Base-by-base conservation (phyloP, 92 coral and sea anemone species). In the Palythoa grandis region DNA sequence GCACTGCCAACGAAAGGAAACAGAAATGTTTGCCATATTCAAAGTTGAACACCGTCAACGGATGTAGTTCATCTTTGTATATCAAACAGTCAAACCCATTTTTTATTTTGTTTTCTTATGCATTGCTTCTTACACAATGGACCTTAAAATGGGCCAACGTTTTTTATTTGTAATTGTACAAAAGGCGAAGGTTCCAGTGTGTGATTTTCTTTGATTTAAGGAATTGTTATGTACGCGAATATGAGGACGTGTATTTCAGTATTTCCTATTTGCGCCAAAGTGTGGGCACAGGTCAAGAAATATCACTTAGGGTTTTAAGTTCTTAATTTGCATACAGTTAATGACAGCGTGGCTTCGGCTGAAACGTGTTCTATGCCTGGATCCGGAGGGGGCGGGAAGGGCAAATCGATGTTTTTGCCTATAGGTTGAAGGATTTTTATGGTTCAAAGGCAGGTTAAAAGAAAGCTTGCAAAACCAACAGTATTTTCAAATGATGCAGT, bases 261-360 rank as follows among this genome's bases (percentile, higher is more conserved):
- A 35, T 69, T 52, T 53, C 79, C 63, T 76, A 17, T 76, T 4
- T 76, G 43, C 48, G 66, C 68, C 50, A 76, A 3, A 76, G 50
- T 24, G 82, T 76, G 68, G 82, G 65, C 67, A 25, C n/a, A 54
- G 67, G 82, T 54, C 82, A 76, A 54, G 82, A 53, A 43, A 23
- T 54, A 52, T 23, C 80, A 76, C 63, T 76, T 23, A 43, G 22
- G 80, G 17, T 24, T 19, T 63, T 13, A 48, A 74, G 37, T 74
- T 25, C 82, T 54, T 76, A 19, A 76, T 76, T 76, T 76, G 82
- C 66, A 76, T 76, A 76, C 48, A 24, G 14, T 74, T 11, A 22
- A 48, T 16, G 15, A 19, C 13, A 19, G 22, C 15, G 1, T 29
- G 74, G 25, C 69, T 19, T 19, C 4, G 68, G 10, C 11, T 19